phyloP scores from a whole-genome alignment of 2,113 vertebrate species.

The Pelecanus crispus region DNA sequence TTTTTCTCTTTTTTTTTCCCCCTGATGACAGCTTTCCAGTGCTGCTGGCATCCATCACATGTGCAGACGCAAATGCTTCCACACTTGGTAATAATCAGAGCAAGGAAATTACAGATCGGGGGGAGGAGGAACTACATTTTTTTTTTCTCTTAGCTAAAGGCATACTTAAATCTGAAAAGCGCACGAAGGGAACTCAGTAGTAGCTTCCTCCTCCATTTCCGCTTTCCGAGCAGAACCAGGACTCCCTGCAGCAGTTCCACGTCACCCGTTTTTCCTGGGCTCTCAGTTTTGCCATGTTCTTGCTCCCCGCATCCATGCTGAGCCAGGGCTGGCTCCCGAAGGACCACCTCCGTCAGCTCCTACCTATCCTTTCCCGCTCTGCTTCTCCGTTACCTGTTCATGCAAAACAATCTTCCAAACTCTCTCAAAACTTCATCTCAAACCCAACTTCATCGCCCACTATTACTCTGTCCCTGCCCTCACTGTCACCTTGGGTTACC shows the following conservation, averaged over 20 bases:
- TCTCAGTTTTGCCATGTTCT: not conserved
- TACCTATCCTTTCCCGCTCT: not conserved
- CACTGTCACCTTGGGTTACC: accelerated
- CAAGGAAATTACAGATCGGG: not conserved
- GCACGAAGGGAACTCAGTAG: not conserved
- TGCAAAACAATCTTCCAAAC: not conserved
- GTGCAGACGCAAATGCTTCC: constrained; percentile 31
- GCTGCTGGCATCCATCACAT: constrained; percentile 27
- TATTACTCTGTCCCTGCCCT: not conserved
- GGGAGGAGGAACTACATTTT: not conserved
- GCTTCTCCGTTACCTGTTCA: accelerated
- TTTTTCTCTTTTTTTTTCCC: not conserved
- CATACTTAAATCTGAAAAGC: not conserved
- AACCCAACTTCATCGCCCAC: not conserved
- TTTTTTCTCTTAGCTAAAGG: not conserved
- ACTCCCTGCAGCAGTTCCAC: not conserved
- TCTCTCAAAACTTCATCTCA: not conserved
- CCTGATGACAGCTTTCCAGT: not conserved
- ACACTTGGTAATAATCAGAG: constrained; percentile 57
- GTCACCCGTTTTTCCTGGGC: accelerated
- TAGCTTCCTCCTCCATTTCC: not conserved
- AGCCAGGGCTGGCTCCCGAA: not conserved
- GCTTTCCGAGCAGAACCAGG: not conserved
- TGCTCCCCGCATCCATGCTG: not conserved
- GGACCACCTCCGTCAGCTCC: not conserved